These are phyloP conservation scores for Pollachius pollachius DNA, from an alignment of 2,113 vertebrate genomes.

Conservation along the genomic window DNA sequence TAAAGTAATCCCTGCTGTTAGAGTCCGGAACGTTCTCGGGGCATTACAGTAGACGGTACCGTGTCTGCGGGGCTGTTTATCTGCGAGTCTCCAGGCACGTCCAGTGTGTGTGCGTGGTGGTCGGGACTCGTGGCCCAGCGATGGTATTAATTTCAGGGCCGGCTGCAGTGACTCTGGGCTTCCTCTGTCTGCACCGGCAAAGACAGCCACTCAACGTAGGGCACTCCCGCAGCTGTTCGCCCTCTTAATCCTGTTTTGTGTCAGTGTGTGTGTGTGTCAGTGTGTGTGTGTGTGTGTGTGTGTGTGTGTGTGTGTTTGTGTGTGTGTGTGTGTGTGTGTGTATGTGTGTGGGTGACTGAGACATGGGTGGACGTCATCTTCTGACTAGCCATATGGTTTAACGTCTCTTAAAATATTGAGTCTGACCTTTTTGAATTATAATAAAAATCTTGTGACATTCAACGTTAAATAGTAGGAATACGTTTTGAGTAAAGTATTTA, in stretches of 20 bases:
- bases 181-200: constrained; percentile 65
- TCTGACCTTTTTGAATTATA: constrained; percentile 9
- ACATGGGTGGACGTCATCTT: constrained; percentile 36
- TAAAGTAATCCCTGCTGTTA: too few species aligned
- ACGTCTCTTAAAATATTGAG: constrained; percentile 24
- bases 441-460: too few species aligned
- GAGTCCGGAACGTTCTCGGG: too few species aligned
- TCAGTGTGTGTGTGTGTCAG: constrained; percentile 13
- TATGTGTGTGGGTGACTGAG: constrained; percentile 30
- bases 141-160: constrained; percentile 61
- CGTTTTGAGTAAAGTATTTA: too few species aligned
- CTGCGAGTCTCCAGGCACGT: neutral
- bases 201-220: constrained; percentile 57
- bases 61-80: too few species aligned
- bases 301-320: constrained; percentile 18
- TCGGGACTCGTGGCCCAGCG: constrained; percentile 32
- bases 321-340: neutral
- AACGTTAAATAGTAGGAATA: too few species aligned
- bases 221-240: constrained; percentile 72
- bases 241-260: constrained; percentile 61
- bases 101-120: constrained; percentile 27
- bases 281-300: constrained; percentile 9
- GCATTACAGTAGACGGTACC: too few species aligned
- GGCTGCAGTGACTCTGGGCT: constrained; percentile 61
- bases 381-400: constrained; percentile 38